Evolutionary conservation across 1,140 invertebrate species (phyloP).

Genomic region (Hyphantria cunea): DNA sequence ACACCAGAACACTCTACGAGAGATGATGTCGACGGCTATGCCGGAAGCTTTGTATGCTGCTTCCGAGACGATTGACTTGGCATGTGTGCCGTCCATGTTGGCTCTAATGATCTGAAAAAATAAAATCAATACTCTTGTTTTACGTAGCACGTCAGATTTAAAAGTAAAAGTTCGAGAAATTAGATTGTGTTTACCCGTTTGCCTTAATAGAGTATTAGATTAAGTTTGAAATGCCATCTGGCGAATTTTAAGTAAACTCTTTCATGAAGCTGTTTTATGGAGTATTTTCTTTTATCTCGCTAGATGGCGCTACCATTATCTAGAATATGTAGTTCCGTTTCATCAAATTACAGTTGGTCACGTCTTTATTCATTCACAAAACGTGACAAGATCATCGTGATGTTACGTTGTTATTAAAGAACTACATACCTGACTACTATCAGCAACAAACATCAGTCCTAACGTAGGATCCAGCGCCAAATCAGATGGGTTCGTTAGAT

Average conservation of each 20-base stretch:
- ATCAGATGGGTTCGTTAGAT: slow-evolving; percentile 94
- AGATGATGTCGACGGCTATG: slow-evolving; percentile 92
- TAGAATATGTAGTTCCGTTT: too few relatives aligned
- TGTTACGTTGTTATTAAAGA: too few relatives aligned
- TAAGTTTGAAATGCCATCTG: too few relatives aligned
- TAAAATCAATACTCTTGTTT: slow-evolving; percentile 1
- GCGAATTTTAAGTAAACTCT: too few relatives aligned
- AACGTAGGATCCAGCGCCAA: slow-evolving; percentile 95
- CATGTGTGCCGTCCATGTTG: slow-evolving; percentile 95
- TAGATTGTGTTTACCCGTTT: too few relatives aligned
- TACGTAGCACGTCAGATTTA: background rate
- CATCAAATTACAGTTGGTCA: too few relatives aligned
- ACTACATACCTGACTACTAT: slow-evolving; percentile 88
- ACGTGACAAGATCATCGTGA: too few relatives aligned
- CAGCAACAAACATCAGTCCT: slow-evolving; percentile 97
- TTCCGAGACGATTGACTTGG: slow-evolving; percentile 92
- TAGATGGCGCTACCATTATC: too few relatives aligned
- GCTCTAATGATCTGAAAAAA: slow-evolving; percentile 86
- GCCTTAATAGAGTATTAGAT: too few relatives aligned
- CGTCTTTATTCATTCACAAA: too few relatives aligned
- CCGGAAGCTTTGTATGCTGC: slow-evolving; percentile 95
- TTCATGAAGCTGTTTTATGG: too few relatives aligned
- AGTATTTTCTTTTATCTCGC: too few relatives aligned
- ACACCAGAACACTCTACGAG: slow-evolving; percentile 96
- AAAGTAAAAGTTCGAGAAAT: background rate